Percentiles rank a stretch among this genome's conserved stretches.
phyloP scores from a whole-genome alignment of 2,113 vertebrate species.

The Barnardius zonarius region DNA sequence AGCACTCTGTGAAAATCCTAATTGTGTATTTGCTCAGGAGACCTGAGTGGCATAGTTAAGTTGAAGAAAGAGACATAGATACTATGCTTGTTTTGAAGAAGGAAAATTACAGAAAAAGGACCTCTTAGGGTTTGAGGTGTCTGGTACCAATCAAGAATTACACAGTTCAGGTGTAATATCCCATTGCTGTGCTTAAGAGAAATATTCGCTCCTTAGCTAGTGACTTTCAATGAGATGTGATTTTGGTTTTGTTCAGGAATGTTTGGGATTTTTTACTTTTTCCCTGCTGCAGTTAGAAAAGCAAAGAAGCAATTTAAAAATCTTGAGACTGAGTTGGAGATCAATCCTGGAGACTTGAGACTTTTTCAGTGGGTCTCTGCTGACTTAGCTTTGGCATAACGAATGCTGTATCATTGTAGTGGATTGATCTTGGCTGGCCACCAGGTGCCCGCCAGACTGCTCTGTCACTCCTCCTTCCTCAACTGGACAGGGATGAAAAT shows the following conservation, averaged over 20 bases:
- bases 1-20: constrained; percentile 14
- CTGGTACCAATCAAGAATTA: background rate
- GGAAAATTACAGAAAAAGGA: background rate
- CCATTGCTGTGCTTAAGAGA: background rate
- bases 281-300: background rate
- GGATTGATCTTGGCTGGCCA: background rate
- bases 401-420: background rate
- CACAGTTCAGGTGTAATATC: background rate
- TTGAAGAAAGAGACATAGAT: constrained; percentile 25
- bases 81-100: constrained; percentile 4
- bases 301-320: background rate
- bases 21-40: constrained; percentile 39
- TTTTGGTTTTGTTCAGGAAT: background rate
- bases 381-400: background rate
- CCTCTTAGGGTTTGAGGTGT: background rate
- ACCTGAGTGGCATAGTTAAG: constrained; percentile 16
- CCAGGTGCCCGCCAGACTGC: background rate
- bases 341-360: background rate
- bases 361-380: background rate
- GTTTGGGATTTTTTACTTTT: background rate
- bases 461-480: background rate
- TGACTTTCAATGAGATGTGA: background rate
- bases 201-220: background rate
- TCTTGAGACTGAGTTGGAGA: background rate
- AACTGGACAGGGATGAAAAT: background rate